Percentiles rank a stretch among this genome's conserved stretches.
phyloP scores from a whole-genome alignment of 2,113 vertebrate species.

The Sinocyclocheilus maitianheensis region DNA sequence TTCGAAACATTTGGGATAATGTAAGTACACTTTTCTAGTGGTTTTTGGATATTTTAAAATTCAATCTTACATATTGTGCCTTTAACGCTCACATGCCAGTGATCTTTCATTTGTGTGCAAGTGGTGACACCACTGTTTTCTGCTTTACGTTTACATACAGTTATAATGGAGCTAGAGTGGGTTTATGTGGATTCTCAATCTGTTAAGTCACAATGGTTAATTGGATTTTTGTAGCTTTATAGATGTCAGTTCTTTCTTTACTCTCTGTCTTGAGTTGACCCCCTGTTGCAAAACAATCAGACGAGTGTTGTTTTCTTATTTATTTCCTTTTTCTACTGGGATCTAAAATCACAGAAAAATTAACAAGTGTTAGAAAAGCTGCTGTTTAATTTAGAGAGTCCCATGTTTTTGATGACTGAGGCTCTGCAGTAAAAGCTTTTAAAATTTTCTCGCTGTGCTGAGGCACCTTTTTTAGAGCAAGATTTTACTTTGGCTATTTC shows the following conservation, averaged over 20 bases:
- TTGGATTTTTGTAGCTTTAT: background rate
- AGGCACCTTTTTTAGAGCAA: slow-evolving; percentile 14
- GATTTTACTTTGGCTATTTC: slow-evolving; percentile 29
- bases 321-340: slow-evolving; percentile 11
- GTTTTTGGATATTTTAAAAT: no score
- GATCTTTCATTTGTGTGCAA: background rate
- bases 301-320: slow-evolving; percentile 60
- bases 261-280: background rate
- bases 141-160: background rate
- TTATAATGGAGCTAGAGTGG: background rate
- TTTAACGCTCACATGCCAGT: background rate
- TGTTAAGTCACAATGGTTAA: background rate
- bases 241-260: background rate
- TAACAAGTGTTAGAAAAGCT: slow-evolving; percentile 59
- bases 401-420: slow-evolving; percentile 43
- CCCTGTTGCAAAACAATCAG: slow-evolving; percentile 49
- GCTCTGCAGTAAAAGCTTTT: slow-evolving; percentile 55
- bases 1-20: no score
- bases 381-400: slow-evolving; percentile 66
- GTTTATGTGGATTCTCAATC: background rate
- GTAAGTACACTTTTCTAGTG: no score
- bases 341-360: slow-evolving; percentile 64
- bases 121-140: background rate
- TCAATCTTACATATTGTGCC: no score
- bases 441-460: slow-evolving; percentile 36